phyloP scores from a whole-genome alignment of 2,797 vertebrate species.

The Sphaeramia orbicularis region DNA sequence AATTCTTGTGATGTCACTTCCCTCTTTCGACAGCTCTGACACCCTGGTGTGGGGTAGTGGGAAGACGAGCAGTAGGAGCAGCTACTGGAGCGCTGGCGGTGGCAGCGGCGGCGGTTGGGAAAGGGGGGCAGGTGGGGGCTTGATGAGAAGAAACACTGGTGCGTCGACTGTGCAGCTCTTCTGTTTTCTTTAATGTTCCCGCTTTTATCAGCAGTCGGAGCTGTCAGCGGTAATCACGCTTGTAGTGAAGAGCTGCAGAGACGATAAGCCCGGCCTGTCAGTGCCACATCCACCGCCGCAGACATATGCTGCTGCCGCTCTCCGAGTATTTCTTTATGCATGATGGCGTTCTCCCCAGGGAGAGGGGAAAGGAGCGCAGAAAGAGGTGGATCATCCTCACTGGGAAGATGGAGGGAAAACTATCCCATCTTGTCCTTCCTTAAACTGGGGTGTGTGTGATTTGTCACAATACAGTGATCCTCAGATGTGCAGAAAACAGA shows the following conservation, averaged over 20 bases:
- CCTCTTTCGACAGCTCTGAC: constrained; percentile 84
- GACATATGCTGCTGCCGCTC: constrained; percentile 80
- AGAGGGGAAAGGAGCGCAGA: constrained; percentile 49
- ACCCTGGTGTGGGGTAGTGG: constrained; percentile 66
- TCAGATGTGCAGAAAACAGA: constrained; percentile 4
- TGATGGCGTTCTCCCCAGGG: constrained; percentile 78
- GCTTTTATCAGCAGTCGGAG: constrained; percentile 85
- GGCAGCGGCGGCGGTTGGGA: constrained; percentile 50
- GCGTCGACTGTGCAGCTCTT: constrained; percentile 66
- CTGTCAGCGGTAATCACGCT: constrained; percentile 86
- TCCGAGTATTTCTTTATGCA: constrained; percentile 69
- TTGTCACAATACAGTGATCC: constrained; percentile 21
- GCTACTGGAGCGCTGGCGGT: constrained; percentile 45
- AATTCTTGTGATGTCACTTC: constrained; percentile 86
- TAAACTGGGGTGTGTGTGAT: constrained; percentile 31
- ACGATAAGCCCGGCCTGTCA: constrained; percentile 85
- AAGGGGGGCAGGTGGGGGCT: constrained; percentile 26
- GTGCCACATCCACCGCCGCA: constrained; percentile 70
- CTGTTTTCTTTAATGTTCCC: constrained; percentile 86
- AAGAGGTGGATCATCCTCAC: constrained; percentile 57
- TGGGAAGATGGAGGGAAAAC: constrained; percentile 52
- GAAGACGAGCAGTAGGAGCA: constrained; percentile 58
- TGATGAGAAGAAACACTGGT: constrained; percentile 78
- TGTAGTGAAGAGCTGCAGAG: constrained; percentile 75
- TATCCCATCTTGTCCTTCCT: constrained; percentile 38